Conservation (phyloP, 2,888 invertebrate genomes). For the Aphidius colemani region DNA sequence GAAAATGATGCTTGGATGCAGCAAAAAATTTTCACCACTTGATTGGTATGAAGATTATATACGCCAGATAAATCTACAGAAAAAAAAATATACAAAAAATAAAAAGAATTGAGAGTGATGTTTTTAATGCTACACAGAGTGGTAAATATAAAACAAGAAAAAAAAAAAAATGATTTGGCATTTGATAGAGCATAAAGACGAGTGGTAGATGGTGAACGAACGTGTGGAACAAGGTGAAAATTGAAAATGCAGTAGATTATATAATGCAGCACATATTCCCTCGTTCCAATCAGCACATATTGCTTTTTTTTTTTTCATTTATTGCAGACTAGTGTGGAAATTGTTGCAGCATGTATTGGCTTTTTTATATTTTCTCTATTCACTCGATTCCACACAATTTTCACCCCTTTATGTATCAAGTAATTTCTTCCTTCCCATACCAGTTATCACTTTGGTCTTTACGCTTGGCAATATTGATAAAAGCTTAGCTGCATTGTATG, state of each 20-base stretch:
- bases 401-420: conserved; percentile 9
- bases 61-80: no score
- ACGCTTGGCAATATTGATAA: conserved; percentile 55
- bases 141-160: no score
- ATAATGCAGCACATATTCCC: conserved; percentile 48
- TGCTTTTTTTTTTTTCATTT: background rate
- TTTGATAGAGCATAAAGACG: conserved; percentile 54
- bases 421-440: conserved; percentile 23
- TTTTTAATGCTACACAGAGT: no score
- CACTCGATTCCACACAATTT: conserved; percentile 10
- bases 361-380: conserved; percentile 5
- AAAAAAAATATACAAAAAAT: background rate
- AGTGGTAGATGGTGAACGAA: conserved; percentile 44
- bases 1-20: no score
- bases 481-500: conserved; percentile 56
- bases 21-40: background rate
- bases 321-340: conserved; percentile 7
- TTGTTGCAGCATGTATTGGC: conserved; percentile 5
- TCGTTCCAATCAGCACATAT: conserved; percentile 14
- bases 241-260: conserved; percentile 60
- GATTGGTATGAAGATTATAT: conserved; percentile 19
- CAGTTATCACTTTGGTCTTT: conserved; percentile 21
- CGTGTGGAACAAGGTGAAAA: conserved; percentile 58
- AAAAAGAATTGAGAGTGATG: conserved; percentile 4
- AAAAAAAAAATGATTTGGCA: conserved; percentile 35